Evolutionary conservation across 2,888 invertebrate species (phyloP).

Genomic region (Megalurothrips usitatus): DNA sequence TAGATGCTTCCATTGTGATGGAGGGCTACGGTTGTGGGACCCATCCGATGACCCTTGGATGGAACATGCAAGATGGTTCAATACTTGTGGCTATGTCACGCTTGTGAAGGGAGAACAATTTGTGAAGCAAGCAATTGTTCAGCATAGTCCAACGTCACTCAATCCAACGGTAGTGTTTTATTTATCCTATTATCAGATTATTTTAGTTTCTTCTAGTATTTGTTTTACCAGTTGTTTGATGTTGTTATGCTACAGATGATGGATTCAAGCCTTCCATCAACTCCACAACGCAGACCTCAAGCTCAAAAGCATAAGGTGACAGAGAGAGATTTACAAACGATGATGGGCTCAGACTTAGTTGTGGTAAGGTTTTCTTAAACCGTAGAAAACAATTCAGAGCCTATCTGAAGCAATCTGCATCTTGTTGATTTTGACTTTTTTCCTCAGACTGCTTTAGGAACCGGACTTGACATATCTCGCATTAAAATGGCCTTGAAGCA

Average conservation of each 20-base stretch:
- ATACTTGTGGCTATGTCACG: conserved; percentile 76
- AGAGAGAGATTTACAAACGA: conserved; percentile 43
- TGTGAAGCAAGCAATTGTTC: conserved; percentile 51
- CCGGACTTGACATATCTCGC: conserved; percentile 57
- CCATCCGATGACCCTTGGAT: conserved; percentile 86
- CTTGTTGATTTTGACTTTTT: conserved; percentile 27
- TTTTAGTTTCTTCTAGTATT: not conserved
- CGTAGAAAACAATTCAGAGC: not conserved
- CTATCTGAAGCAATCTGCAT: conserved; percentile 2
- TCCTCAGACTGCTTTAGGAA: conserved; percentile 52
- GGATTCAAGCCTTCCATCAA: conserved; percentile 4
- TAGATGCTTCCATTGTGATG: conserved; percentile 92
- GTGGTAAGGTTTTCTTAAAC: conserved; percentile 40
- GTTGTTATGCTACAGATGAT: not conserved
- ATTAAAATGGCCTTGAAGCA: conserved; percentile 56
- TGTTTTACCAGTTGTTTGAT: not conserved
- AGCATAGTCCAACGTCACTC: conserved; percentile 31
- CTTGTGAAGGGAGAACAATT: conserved; percentile 77
- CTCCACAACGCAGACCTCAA: conserved; percentile 19
- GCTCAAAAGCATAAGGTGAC: conserved; percentile 39
- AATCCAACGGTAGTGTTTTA: conserved; percentile 27
- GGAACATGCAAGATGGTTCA: conserved; percentile 93
- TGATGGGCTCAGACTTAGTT: conserved; percentile 43
- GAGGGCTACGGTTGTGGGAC: conserved; percentile 87
- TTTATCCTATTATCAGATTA: not conserved